Evolutionary conservation across 1,140 invertebrate genomes (phyloP).

Genomic region (Dendrolimus kikuchii): DNA sequence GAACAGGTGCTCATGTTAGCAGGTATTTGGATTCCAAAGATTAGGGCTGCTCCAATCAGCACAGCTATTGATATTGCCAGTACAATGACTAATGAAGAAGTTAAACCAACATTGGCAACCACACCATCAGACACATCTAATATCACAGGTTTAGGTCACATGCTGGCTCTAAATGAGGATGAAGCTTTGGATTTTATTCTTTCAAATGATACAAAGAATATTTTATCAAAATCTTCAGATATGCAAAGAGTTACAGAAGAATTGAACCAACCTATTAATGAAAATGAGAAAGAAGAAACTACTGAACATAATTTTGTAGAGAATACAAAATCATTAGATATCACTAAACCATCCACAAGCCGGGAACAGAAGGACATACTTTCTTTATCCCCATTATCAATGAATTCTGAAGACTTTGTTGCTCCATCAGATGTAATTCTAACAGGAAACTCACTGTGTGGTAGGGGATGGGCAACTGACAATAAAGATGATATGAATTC

Average conservation of each 20-base stretch:
- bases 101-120: constrained; percentile 49
- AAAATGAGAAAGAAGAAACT: constrained; percentile 6
- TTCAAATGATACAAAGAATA: constrained; percentile 51
- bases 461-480: constrained; percentile 80
- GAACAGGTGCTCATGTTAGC: constrained; percentile 87
- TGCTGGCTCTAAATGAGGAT: constrained; percentile 73
- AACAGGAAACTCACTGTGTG: constrained; percentile 78
- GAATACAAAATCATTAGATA: constrained; percentile 18
- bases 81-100: constrained; percentile 73
- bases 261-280: constrained; percentile 5
- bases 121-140: constrained; percentile 59
- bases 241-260: constrained; percentile 24
- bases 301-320: constrained; percentile 5
- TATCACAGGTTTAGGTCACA: constrained; percentile 65
- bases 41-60: constrained; percentile 78
- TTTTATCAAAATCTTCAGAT: constrained; percentile 20
- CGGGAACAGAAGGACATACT: constrained; percentile 26
- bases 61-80: constrained; percentile 82
- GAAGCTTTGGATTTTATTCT: constrained; percentile 79
- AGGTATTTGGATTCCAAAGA: constrained; percentile 86
- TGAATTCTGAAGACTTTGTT: constrained; percentile 45
- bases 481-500: constrained; percentile 65
- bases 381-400: constrained; percentile 38
- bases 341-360: constrained; percentile 37
- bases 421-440: constrained; percentile 38